Evolutionary conservation across 2,113 vertebrate species (phyloP), one percentile per base, ranked within the genome.

Genomic region (Vidua chalybeata): DNA sequence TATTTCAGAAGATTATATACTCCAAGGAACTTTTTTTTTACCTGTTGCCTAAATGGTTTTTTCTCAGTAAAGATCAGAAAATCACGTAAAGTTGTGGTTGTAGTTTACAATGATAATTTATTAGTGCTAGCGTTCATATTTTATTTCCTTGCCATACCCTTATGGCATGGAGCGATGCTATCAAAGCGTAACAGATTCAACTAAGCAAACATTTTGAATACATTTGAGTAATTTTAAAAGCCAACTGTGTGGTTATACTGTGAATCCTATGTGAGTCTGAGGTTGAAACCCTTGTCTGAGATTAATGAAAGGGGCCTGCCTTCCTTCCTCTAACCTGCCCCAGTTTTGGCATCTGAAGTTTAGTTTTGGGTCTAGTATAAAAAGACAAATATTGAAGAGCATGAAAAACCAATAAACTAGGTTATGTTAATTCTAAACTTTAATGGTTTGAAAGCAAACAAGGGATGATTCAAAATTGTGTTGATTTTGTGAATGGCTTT

Each of bases 401-500:
- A 30, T 27, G 49, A 54, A 74, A 83, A 93, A 13, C 7, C 20
- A 87, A 17, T 81, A 48, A 64, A 75, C n/a, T 46, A 12, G 15
- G 15, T 76, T n/a, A 28, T 61, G 20, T 21, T 85, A 61, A 95
- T 90, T 95, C 93, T 46, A 55, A 64, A 41, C 33, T 58, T 17
- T 13, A 73, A 45, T 35, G 23, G 39, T 43, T 51, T 15, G 81
- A 64, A 77, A 59, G 30, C 45, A 15, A 66, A 39, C n/a, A 82
- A 48, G 56, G 18, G 12, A 69, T 81, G 28, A 26, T 74, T 95
- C 83, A 89, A 86, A 90, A 89, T 5, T 59, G 10, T 84, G 71
- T 80, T 96, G 63, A 48, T 93, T 94, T 85, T 96, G 18, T 82
- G 64, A 94, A 87, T 67, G 46, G 88, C 31, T 43, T 71, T 81